These are phyloP conservation scores for Stenodera caucasica DNA, from an alignment of 2,888 invertebrate species.

Conservation along the genomic window DNA sequence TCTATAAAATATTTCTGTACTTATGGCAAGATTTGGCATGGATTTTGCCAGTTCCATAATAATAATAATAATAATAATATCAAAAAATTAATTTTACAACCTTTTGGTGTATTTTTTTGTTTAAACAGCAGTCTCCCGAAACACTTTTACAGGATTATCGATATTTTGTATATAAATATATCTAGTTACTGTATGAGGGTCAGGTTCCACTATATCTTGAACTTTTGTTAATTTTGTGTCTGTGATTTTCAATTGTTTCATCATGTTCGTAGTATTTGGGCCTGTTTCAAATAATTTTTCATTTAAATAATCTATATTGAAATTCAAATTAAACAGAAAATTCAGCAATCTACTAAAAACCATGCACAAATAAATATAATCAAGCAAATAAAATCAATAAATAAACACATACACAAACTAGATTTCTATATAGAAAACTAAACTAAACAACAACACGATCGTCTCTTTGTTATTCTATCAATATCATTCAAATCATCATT, in stretches of 20 bases:
- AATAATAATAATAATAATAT: not conserved
- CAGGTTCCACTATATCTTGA: constrained; percentile 44
- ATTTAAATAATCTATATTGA: constrained; percentile 7
- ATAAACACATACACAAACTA: not conserved
- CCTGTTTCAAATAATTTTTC: constrained; percentile 38
- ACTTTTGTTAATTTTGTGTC: constrained; percentile 45
- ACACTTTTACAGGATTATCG: constrained; percentile 54
- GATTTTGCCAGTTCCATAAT: not conserved
- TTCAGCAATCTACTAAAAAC: constrained; percentile 22
- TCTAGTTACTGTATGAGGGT: constrained; percentile 44
- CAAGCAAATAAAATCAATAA: constrained; percentile 27
- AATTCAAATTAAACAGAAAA: constrained; percentile 9
- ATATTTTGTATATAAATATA: constrained; percentile 55
- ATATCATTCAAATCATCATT: constrained; percentile 1
- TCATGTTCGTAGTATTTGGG: constrained; percentile 39
- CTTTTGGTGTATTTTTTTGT: constrained; percentile 4
- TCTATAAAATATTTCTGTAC: too few species aligned
- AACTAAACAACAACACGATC: constrained; percentile 17
- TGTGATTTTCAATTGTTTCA: constrained; percentile 34
- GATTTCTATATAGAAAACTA: not conserved
- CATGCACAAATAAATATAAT: constrained; percentile 27
- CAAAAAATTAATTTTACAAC: not conserved
- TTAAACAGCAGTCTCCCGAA: constrained; percentile 55
- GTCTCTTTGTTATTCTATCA: constrained; percentile 2
- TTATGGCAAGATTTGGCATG: constrained; percentile 23